Evolutionary conservation across 1,140 invertebrate species (phyloP).

Genomic region (Hyles vespertilio): DNA sequence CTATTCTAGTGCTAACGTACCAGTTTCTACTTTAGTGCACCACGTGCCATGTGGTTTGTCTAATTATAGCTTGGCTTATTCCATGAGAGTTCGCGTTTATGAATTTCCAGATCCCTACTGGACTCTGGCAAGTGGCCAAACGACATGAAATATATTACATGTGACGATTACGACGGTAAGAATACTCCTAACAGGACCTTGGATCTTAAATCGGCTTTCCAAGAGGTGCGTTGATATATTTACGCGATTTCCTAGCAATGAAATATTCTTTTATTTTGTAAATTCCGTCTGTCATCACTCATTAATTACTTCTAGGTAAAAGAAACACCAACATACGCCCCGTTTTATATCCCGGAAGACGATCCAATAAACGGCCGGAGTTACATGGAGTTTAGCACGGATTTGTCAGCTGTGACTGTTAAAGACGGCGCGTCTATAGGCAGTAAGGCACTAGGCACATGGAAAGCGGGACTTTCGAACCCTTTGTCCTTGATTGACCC

Average conservation of each 20-base stretch:
- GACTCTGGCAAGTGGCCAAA: constrained; percentile 82
- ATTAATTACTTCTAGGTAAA: constrained; percentile 60
- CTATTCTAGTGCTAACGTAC: constrained; percentile 34
- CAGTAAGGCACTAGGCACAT: constrained; percentile 78
- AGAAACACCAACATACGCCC: constrained; percentile 81
- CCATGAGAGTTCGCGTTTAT: constrained; percentile 53
- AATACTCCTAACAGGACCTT: constrained; percentile 81
- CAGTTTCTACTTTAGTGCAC: constrained; percentile 36
- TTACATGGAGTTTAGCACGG: constrained; percentile 84
- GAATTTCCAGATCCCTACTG: constrained; percentile 70
- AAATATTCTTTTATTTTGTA: not conserved
- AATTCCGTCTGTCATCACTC: not conserved
- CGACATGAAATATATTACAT: constrained; percentile 83
- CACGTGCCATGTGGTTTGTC: constrained; percentile 44
- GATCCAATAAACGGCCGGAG: constrained; percentile 81
- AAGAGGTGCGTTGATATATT: constrained; percentile 64
- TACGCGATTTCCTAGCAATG: constrained; percentile 1
- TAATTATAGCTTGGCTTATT: constrained; percentile 61
- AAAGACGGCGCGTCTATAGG: constrained; percentile 80
- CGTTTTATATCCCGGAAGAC: constrained; percentile 75
- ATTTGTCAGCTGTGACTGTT: constrained; percentile 80
- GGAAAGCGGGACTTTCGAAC: constrained; percentile 81
- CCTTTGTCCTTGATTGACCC: constrained; percentile 79
- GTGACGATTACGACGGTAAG: constrained; percentile 85
- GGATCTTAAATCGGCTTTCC: constrained; percentile 75